These are phyloP conservation scores for Sinocyclocheilus maitianheensis DNA, from an alignment of 2,113 vertebrate genomes.

Conservation along the genomic window DNA sequence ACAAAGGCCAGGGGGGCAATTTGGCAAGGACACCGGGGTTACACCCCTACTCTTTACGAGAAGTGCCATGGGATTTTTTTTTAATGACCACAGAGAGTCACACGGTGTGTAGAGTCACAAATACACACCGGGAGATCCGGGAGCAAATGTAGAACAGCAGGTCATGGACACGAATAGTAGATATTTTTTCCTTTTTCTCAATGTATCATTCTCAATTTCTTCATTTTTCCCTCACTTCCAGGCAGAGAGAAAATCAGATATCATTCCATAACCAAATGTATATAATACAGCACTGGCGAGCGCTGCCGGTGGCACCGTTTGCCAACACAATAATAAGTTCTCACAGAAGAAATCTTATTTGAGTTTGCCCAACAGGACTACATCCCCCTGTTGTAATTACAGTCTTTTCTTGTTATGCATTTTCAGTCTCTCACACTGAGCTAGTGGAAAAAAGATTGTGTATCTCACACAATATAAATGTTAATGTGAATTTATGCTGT, in stretches of 20 bases:
- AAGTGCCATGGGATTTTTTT: too few species aligned
- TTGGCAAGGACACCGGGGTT: too few species aligned
- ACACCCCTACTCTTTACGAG: too few species aligned
- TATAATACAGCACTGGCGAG: neutral
- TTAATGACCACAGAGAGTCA: too few species aligned
- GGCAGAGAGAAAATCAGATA: slow-evolving; percentile 30
- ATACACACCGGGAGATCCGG: neutral
- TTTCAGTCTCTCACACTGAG: neutral
- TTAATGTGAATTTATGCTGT: neutral
- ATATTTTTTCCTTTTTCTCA: neutral
- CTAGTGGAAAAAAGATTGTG: neutral
- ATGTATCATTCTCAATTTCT: neutral
- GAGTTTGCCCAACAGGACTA: slow-evolving; percentile 2
- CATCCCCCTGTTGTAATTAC: slow-evolving; percentile 6
- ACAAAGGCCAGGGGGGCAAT: too few species aligned
- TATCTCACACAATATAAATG: neutral
- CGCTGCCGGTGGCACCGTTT: neutral
- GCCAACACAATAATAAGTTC: slow-evolving; percentile 15
- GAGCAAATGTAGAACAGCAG: neutral
- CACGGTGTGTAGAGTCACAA: neutral
- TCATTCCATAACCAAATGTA: slow-evolving; percentile 12
- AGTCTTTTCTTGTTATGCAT: slow-evolving; percentile 15
- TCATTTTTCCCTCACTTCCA: neutral
- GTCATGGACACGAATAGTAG: neutral
- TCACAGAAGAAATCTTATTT: slow-evolving; percentile 16